Percentiles rank a stretch among this genome's conserved stretches.
phyloP scores from a whole-genome alignment of 2,797 vertebrate species.

The Acanthopagrus latus region DNA sequence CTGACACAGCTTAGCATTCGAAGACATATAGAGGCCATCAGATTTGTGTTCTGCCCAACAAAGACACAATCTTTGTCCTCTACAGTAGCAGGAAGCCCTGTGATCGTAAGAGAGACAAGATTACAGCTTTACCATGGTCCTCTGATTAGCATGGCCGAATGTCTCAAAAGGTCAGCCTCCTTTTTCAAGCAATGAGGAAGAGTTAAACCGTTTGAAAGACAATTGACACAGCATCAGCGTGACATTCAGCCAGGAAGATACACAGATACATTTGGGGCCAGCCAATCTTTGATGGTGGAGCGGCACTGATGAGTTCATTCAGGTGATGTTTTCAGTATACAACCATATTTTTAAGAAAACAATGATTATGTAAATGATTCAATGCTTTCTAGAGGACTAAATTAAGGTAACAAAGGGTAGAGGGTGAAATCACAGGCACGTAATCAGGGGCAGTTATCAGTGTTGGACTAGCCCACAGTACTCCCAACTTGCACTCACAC shows the following conservation, averaged over 20 bases:
- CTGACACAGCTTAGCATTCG: not conserved
- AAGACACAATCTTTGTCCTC: not conserved
- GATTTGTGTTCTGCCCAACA: not conserved
- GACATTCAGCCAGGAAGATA: constrained; percentile 36
- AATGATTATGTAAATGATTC: constrained; percentile 28
- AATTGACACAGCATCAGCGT: constrained; percentile 38
- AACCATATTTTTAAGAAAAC: constrained; percentile 15
- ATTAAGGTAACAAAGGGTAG: constrained; percentile 44
- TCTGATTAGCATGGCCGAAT: not conserved
- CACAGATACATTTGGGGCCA: constrained; percentile 23
- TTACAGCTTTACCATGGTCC: not conserved
- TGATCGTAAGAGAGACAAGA: not conserved
- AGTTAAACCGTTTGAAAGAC: constrained; percentile 31
- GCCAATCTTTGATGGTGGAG: constrained; percentile 13
- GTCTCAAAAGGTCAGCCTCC: constrained; percentile 19
- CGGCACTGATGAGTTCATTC: constrained; percentile 26
- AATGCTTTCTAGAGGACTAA: constrained; percentile 42
- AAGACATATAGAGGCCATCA: constrained; percentile 13
- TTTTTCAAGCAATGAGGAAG: constrained; percentile 27
- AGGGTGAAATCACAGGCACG: constrained; percentile 41
- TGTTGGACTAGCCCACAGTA: constrained; percentile 22
- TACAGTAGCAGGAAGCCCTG: not conserved
- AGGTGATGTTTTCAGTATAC: constrained; percentile 14
- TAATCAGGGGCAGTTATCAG: constrained; percentile 35
- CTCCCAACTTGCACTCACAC: constrained; percentile 14